Base-by-base conservation (phyloP, 2,888 invertebrate genomes). In the Parnassius mnemosyne region DNA sequence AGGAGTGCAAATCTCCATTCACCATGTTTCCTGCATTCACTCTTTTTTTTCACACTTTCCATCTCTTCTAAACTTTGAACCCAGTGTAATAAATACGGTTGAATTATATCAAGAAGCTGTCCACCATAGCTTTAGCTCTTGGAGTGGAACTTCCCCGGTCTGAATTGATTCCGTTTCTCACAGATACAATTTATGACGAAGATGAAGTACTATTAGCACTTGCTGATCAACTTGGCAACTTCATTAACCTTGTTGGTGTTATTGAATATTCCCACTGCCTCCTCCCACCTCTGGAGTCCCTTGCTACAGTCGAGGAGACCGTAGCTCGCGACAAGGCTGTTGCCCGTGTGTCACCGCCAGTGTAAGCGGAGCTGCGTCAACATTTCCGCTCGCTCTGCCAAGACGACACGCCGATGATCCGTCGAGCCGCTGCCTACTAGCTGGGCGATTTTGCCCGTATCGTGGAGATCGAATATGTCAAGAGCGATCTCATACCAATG, bases 251-350 rank as follows among this genome's bases (percentile, higher is more conserved):
- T 65, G 99, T 99, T 60, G 99, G 99, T 58, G 99, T 99, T 0
- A 96, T 98, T 3, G 99, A 99, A 80, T 96, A 94, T 84, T 99
- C 99, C 0, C 97, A 98, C 90, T 98, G 97, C 86, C 93, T 98
- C 67, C 92, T 98, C 79, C 97, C 98, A 25, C 99, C 99, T 0
- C 89, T 99, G 72, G 99, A 99, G 87, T 97, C 98, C 67, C 92
- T 99, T 74, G 98, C 99, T 9, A 98, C 98, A 0, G 99, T 99
- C 1, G 99, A 99, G 87, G 99, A 99, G 92, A 99, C 99, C 0
- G 98, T 99, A 47, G 99, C 99, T n/a, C 94, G 99, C 2, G 99
- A 99, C 85, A 99, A 99, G 89, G 99, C 99, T 0, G 99, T 99
- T 0, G 99, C 94, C 7, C 93, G 95, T 10, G 94, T 95, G 5